Percentiles rank a stretch among this genome's conserved stretches.
Evolutionary conservation across 2,113 vertebrate species (phyloP).

Genomic region (Crocuta crocuta): DNA sequence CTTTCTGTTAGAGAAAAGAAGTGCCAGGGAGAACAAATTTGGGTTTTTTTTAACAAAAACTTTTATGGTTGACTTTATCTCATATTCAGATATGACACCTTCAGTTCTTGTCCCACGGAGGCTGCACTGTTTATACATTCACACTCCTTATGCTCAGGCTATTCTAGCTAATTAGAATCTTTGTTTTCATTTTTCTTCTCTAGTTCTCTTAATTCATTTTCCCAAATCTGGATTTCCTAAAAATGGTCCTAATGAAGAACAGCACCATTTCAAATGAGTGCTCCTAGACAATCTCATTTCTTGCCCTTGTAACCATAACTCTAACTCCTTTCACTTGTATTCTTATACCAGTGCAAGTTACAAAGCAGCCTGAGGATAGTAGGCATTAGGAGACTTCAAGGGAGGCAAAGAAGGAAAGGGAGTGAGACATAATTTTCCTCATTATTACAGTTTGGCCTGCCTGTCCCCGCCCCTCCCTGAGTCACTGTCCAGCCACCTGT

Average conservation of each 20-base stretch:
- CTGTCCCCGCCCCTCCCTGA: neutral
- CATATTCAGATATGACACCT: neutral
- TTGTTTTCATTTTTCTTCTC: constrained; percentile 55
- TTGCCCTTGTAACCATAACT: neutral
- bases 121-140: neutral
- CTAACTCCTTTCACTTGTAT: neutral
- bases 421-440: neutral
- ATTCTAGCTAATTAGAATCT: constrained; percentile 22
- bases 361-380: neutral
- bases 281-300: neutral
- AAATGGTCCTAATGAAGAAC: neutral
- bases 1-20: neutral
- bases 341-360: neutral
- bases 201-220: neutral
- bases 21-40: neutral
- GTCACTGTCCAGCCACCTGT: neutral
- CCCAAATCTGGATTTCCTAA: constrained; percentile 25
- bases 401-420: neutral
- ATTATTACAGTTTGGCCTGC: neutral
- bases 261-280: neutral
- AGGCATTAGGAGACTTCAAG: neutral
- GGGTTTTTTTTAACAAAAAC: neutral
- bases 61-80: neutral
- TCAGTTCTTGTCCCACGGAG: neutral
- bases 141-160: neutral